These are phyloP conservation scores for Netelia virgata DNA, from an alignment of 2,888 invertebrate species.

Conservation along the genomic window DNA sequence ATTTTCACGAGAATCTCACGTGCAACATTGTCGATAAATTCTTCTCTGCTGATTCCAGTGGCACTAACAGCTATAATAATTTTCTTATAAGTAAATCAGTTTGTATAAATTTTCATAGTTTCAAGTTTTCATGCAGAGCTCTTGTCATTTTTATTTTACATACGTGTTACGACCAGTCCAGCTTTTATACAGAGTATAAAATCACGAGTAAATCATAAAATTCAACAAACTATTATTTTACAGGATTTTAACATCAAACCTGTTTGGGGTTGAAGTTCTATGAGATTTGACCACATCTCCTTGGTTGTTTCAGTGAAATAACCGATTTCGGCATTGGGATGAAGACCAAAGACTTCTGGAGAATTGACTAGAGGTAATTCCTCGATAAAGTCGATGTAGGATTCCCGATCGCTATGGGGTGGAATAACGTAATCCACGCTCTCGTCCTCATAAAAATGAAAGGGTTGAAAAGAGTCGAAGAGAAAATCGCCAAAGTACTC, in stretches of 20 bases:
- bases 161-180: slow-evolving; percentile 51
- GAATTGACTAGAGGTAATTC: slow-evolving; percentile 93
- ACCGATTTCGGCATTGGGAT: slow-evolving; percentile 98
- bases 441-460: slow-evolving; percentile 93
- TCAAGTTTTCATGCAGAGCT: not conserved
- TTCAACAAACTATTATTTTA: not conserved
- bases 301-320: slow-evolving; percentile 95
- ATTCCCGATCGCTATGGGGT: slow-evolving; percentile 88
- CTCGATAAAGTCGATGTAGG: slow-evolving; percentile 91
- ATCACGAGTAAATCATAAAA: not conserved
- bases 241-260: slow-evolving; percentile 85
- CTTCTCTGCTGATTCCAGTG: slow-evolving; percentile 93
- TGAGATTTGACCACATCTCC: slow-evolving; percentile 94
- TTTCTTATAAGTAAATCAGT: not conserved
- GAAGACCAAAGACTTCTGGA: slow-evolving; percentile 96
- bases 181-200: slow-evolving; percentile 34
- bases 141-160: slow-evolving; percentile 30
- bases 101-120: not conserved
- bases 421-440: slow-evolving; percentile 93
- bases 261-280: slow-evolving; percentile 96
- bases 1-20: slow-evolving; percentile 92
- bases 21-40: slow-evolving; percentile 93
- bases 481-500: slow-evolving; percentile 98
- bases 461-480: slow-evolving; percentile 96
- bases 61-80: slow-evolving; percentile 87